phyloP scores from a whole-genome alignment of 2,888 invertebrate genomes.

The Parapristionchus giblindavisi region DNA sequence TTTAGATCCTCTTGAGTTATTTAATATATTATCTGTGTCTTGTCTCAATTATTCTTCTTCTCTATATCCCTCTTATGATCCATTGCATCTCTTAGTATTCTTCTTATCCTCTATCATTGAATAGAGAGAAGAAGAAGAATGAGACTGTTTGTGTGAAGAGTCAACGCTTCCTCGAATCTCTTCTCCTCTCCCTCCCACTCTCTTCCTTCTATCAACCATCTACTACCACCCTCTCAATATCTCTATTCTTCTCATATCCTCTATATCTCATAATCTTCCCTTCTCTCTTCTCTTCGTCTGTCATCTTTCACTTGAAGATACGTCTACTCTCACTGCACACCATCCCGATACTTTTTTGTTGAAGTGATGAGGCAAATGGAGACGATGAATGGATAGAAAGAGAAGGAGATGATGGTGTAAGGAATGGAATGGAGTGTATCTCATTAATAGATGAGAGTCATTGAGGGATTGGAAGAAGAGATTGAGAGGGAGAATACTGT shows the following conservation, averaged over 20 bases:
- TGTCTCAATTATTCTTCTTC: too few species aligned
- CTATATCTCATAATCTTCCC: conserved; percentile 3
- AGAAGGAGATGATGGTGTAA: too few species aligned
- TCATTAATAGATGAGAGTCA: not conserved
- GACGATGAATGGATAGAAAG: conserved; percentile 12
- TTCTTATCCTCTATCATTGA: conserved; percentile 35
- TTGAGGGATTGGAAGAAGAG: not conserved
- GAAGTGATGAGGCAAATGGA: conserved; percentile 12
- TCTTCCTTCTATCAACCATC: too few species aligned
- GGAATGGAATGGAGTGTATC: too few species aligned
- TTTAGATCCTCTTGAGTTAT: too few species aligned
- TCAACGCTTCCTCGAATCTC: conserved; percentile 16
- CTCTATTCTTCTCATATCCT: not conserved
- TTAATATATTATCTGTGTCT: too few species aligned
- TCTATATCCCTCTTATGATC: too few species aligned
- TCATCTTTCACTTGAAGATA: too few species aligned
- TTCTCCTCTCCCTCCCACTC: conserved; percentile 3
- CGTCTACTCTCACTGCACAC: too few species aligned
- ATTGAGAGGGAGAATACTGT: conserved; percentile 7
- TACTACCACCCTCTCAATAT: not conserved
- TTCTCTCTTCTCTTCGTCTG: not conserved
- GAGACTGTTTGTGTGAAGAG: conserved; percentile 30
- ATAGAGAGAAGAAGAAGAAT: conserved; percentile 35
- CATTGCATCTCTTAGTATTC: too few species aligned
- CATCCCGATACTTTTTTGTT: not conserved